Conservation (phyloP, 2,888 invertebrate species). For the Bunonema sp. region DNA sequence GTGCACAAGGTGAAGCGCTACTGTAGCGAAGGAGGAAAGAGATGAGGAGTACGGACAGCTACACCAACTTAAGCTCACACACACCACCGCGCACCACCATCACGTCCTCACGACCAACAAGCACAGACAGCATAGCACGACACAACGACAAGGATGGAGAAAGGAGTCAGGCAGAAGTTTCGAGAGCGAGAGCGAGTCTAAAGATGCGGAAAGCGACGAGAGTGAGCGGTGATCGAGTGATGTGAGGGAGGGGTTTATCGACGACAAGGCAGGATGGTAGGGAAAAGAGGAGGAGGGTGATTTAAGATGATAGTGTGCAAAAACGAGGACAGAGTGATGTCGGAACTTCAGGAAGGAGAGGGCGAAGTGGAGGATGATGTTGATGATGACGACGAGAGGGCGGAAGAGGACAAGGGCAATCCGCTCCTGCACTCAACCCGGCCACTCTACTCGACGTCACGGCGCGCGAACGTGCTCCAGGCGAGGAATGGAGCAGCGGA, state of each 20-base stretch:
- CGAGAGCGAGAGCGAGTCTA: neutral
- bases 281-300: slow-evolving; percentile 1
- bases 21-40: neutral
- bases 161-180: slow-evolving; percentile 1
- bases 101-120: too few relatives aligned
- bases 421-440: too few relatives aligned
- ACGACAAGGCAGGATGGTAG: neutral
- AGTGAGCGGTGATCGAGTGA: neutral
- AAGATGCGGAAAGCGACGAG: neutral
- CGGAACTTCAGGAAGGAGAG: too few relatives aligned
- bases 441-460: too few relatives aligned
- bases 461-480: too few relatives aligned
- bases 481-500: too few relatives aligned
- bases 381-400: too few relatives aligned
- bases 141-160: neutral
- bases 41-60: neutral
- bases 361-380: too few relatives aligned
- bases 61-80: neutral
- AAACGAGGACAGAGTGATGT: too few relatives aligned
- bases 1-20: neutral
- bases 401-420: too few relatives aligned
- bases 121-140: neutral
- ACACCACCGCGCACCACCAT: too few relatives aligned
- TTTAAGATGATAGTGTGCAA: slow-evolving; percentile 2
- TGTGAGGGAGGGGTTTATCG: neutral